Evolutionary conservation across 2,113 vertebrate genomes (phyloP), one percentile per base, ranked within the genome.

Genomic region (Passer domesticus): DNA sequence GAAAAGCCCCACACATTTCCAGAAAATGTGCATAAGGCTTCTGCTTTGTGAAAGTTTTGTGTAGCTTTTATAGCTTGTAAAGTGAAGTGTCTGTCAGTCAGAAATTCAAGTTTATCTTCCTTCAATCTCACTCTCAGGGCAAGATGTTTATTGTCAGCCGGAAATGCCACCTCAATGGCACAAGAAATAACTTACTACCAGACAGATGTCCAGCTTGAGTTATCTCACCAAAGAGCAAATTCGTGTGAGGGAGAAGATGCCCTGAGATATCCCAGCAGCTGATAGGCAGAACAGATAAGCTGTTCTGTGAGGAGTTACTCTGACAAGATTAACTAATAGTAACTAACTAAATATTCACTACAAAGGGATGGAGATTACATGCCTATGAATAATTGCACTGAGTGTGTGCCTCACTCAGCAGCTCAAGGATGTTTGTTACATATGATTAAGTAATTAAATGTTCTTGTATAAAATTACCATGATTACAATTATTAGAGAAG

Each of bases 301-400:
- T 7, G 1, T 41, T 23, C 53, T 41, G 14, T 50, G 12, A 69
- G 22, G n/a, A 58, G 53, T 49, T 49, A 49, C 64, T 89, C 89
- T 2, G 3, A 93, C 43, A 83, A 78, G 89, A 88, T 16, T 31
- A 60, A 59, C 56, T 84, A 81, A 72, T 24, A 70, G 69, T 28
- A 81, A 62, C 52, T 92, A 86, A 95, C 86, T 53, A 90, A 90
- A 88, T 70, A 80, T 83, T 93, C 78, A 64, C 6, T 31, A 68
- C 64, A 78, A 89, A 89, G 30, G 20, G 68, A 66, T 88, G 68
- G 21, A 89, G 91, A 96, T 95, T 73, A 87, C 62, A 95, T 46
- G 77, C 19, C 83, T 73, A 11, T 33, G 77, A 91, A 89, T 79
- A 94, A 94, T 72, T 75, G 68, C 2, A 2, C 24, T 0, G 0